phyloP scores from a whole-genome alignment of 2,797 vertebrate species.

The Enteromius afrohamiltoni region DNA sequence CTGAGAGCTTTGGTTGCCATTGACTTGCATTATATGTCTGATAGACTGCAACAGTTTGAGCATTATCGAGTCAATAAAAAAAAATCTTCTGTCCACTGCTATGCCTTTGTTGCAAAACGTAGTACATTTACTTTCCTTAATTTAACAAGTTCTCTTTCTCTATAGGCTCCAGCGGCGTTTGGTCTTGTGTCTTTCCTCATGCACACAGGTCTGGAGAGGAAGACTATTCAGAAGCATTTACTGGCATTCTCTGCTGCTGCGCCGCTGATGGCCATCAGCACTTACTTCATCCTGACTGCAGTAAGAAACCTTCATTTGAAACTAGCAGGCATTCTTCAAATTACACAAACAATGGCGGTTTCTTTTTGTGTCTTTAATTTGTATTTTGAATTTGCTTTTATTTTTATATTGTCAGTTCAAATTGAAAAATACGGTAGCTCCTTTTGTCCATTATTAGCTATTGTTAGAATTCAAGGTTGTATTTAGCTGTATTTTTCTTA shows the following conservation, averaged over 20 bases:
- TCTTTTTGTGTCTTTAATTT: background rate
- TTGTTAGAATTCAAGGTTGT: background rate
- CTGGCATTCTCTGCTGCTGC: conserved; percentile 77
- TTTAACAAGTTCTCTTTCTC: background rate
- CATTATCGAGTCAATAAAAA: too few relatives aligned
- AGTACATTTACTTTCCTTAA: background rate
- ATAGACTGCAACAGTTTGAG: too few relatives aligned
- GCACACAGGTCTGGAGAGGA: conserved; percentile 78
- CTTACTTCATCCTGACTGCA: conserved; percentile 74
- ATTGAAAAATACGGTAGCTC: background rate
- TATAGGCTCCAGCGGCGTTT: conserved; percentile 78
- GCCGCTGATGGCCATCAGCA: conserved; percentile 72
- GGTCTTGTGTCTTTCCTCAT: conserved; percentile 80
- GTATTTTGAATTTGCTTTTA: background rate
- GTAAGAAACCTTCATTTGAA: conserved; percentile 46
- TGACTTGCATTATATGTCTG: too few relatives aligned
- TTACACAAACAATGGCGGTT: background rate
- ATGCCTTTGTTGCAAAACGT: background rate
- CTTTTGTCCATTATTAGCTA: background rate
- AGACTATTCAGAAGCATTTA: conserved; percentile 76
- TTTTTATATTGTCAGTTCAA: background rate
- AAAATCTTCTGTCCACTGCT: background rate
- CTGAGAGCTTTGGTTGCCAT: too few relatives aligned
- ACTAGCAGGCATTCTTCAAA: background rate
- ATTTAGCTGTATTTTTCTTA: background rate